These are phyloP conservation scores for Ephialtes manifestator DNA, from an alignment of 2,888 invertebrate species.

Conservation along the genomic window DNA sequence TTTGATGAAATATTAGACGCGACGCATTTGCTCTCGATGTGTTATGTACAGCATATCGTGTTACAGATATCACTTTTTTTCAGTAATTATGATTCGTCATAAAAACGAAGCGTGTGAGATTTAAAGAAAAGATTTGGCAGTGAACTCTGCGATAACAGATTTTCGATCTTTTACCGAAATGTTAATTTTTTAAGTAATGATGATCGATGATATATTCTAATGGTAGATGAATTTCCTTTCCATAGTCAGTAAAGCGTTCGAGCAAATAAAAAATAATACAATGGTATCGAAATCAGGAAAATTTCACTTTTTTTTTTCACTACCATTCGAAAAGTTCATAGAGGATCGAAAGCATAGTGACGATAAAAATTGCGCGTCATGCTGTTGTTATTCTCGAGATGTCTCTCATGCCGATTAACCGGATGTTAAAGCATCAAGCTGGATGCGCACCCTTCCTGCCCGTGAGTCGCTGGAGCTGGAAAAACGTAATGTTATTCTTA, in stretches of 20 bases:
- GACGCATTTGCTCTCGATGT: background rate
- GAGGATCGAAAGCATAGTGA: conserved; percentile 13
- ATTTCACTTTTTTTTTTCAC: background rate
- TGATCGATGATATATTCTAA: conserved; percentile 19
- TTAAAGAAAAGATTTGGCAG: conserved; percentile 44
- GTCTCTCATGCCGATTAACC: conserved; percentile 31
- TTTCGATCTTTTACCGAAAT: background rate
- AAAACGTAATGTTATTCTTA: conserved; percentile 72
- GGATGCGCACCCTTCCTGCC: conserved; percentile 83
- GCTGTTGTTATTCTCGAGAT: conserved; percentile 49
- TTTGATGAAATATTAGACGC: background rate
- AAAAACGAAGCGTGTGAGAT: background rate
- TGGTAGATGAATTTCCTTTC: conserved; percentile 13
- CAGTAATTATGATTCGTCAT: conserved; percentile 7
- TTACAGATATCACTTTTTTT: background rate
- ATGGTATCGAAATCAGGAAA: background rate
- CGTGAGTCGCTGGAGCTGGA: conserved; percentile 85
- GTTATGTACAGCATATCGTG: conserved; percentile 10
- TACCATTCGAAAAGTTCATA: background rate
- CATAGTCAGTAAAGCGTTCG: conserved; percentile 1
- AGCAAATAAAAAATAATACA: background rate
- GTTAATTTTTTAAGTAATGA: background rate
- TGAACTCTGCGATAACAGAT: conserved; percentile 20
- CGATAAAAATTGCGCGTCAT: conserved; percentile 18
- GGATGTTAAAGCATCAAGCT: conserved; percentile 79